Evolutionary conservation across 2,113 vertebrate genomes (phyloP).

Genomic region (Tychaedon coryphoeus): DNA sequence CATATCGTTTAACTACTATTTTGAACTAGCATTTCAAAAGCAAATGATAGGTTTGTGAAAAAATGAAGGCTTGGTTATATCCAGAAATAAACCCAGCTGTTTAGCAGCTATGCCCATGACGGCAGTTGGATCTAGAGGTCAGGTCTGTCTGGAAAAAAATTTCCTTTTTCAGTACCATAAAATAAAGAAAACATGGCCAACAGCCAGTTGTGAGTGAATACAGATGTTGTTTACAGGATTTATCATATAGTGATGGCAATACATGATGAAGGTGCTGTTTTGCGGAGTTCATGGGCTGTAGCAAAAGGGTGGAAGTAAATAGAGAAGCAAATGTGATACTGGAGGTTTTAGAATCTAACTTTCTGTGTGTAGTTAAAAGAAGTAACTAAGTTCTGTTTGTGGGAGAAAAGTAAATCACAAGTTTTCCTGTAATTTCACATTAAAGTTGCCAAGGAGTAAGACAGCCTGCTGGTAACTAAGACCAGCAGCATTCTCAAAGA

Average conservation of each 20-base stretch:
- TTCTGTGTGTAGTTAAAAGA: not conserved
- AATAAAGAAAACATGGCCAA: not conserved
- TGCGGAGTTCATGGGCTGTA: not conserved
- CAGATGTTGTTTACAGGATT: not conserved
- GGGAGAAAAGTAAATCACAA: not conserved
- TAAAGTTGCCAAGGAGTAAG: not conserved
- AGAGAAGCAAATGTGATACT: not conserved
- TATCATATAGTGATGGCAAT: not conserved
- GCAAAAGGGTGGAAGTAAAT: not conserved
- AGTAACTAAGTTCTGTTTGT: not conserved
- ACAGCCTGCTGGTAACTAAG: not conserved
- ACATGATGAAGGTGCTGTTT: not conserved
- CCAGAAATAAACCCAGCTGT: constrained; percentile 37
- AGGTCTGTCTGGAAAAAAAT: not conserved
- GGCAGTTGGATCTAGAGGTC: not conserved
- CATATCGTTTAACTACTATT: not conserved
- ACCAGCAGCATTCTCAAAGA: not conserved
- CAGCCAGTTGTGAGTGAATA: not conserved
- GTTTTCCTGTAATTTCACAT: not conserved
- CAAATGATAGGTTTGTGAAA: constrained; percentile 21
- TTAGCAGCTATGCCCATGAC: not conserved
- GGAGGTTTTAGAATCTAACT: not conserved
- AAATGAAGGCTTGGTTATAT: constrained; percentile 7
- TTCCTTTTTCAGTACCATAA: not conserved
- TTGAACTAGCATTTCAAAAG: not conserved